Percentiles rank a stretch among this genome's conserved stretches.
These are phyloP conservation scores for Drosophila pseudoananassae DNA, from an alignment of 1,140 invertebrate species.

Conservation along the genomic window DNA sequence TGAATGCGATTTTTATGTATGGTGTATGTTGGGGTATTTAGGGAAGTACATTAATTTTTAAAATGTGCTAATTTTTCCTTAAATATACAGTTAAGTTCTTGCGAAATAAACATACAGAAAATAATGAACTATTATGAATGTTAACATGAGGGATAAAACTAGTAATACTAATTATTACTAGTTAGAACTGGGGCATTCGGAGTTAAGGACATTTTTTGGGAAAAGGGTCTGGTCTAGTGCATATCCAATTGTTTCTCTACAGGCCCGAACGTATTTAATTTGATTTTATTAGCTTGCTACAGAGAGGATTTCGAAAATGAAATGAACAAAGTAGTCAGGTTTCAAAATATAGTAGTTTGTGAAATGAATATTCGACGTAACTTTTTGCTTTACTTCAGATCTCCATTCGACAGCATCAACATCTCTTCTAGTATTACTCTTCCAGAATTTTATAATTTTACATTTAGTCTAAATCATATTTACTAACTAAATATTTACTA, in stretches of 20 bases:
- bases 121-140: background rate
- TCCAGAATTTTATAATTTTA: background rate
- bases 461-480: too few species aligned
- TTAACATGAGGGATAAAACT: background rate
- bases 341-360: background rate
- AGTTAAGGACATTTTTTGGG: background rate
- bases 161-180: background rate
- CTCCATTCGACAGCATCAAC: too few species aligned
- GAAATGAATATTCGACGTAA: background rate
- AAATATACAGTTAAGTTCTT: background rate
- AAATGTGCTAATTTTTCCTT: background rate
- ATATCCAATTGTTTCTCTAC: slow-evolving; percentile 7
- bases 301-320: background rate
- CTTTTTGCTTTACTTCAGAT: background rate
- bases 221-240: slow-evolving; percentile 26
- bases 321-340: slow-evolving; percentile 1
- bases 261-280: slow-evolving; percentile 20
- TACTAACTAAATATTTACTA: background rate
- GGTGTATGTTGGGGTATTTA: background rate
- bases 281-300: slow-evolving; percentile 23
- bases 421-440: too few species aligned
- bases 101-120: background rate
- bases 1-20: background rate
- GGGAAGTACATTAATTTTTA: background rate
- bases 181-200: background rate